Conservation (phyloP, 2,888 invertebrate genomes). For the Lepeophtheirus nordmannii region DNA sequence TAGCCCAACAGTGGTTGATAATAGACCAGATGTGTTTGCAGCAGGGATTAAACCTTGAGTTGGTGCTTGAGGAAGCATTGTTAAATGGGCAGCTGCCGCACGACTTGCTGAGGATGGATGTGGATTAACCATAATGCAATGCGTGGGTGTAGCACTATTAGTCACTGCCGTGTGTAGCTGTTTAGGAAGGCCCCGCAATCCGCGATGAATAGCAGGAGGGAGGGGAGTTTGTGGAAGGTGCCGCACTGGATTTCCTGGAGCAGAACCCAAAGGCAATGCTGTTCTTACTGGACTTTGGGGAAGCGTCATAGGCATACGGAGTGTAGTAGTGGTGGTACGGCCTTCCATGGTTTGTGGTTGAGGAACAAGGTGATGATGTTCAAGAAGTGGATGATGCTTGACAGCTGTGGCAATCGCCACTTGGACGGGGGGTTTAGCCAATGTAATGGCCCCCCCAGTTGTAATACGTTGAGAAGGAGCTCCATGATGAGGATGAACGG, state of each 20-base stretch:
- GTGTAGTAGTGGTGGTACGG: neutral
- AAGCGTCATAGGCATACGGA: neutral
- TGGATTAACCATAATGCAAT: conserved; percentile 11
- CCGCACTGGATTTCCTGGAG: conserved; percentile 7
- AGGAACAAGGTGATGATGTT: conserved; percentile 6
- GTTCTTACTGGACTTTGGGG: conserved; percentile 1
- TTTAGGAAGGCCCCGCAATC: neutral
- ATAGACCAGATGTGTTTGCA: neutral
- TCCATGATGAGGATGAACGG: neutral
- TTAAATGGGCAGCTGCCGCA: neutral
- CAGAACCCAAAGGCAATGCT: neutral
- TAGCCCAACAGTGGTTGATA: neutral
- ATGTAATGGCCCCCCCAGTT: neutral
- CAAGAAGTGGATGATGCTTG: conserved; percentile 1
- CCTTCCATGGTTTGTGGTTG: neutral
- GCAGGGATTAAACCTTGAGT: neutral
- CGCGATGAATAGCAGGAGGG: neutral
- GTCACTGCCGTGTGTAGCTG: neutral
- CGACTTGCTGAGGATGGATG: neutral
- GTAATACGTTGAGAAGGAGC: neutral
- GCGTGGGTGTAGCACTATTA: neutral
- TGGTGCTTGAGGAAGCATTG: conserved; percentile 17
- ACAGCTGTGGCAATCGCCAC: neutral
- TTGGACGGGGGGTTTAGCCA: neutral
- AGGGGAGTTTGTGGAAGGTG: conserved; percentile 6